Evolutionary conservation across 2,888 invertebrate genomes (phyloP).

Genomic region (Diarsia dahlii): DNA sequence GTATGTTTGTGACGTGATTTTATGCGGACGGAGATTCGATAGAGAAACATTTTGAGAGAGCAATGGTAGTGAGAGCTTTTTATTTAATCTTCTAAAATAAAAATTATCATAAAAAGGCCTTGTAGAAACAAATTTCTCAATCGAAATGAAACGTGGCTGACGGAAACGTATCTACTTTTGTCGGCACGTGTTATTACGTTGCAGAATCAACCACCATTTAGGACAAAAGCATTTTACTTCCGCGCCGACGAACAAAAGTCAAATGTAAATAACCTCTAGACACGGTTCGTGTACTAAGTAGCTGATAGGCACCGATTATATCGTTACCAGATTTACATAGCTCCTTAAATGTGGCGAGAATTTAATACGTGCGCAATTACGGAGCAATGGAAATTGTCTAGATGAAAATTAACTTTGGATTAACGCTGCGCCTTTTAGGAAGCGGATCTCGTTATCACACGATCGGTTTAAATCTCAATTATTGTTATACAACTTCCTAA

Average conservation of each 20-base stretch:
- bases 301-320: constrained; percentile 74
- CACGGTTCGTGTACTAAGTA: constrained; percentile 77
- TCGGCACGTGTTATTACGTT: constrained; percentile 32
- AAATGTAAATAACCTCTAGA: constrained; percentile 90
- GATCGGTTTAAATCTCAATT: constrained; percentile 79
- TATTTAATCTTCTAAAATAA: not conserved
- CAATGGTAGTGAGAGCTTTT: not conserved
- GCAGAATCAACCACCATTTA: constrained; percentile 77
- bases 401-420: constrained; percentile 59
- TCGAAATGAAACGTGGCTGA: not conserved
- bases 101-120: not conserved
- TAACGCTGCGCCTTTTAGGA: constrained; percentile 79
- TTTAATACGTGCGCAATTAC: constrained; percentile 59
- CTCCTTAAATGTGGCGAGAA: constrained; percentile 66
- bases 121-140: not conserved
- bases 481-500: constrained; percentile 87
- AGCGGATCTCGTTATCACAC: constrained; percentile 84
- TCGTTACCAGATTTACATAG: constrained; percentile 72
- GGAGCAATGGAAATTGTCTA: constrained; percentile 75
- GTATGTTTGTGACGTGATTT: not conserved
- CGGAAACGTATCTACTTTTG: constrained; percentile 51
- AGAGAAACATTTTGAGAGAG: not conserved
- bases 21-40: not conserved
- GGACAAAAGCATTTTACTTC: constrained; percentile 87
- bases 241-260: constrained; percentile 87